phyloP scores from a whole-genome alignment of 2,797 vertebrate genomes.

The Salmo trutta region DNA sequence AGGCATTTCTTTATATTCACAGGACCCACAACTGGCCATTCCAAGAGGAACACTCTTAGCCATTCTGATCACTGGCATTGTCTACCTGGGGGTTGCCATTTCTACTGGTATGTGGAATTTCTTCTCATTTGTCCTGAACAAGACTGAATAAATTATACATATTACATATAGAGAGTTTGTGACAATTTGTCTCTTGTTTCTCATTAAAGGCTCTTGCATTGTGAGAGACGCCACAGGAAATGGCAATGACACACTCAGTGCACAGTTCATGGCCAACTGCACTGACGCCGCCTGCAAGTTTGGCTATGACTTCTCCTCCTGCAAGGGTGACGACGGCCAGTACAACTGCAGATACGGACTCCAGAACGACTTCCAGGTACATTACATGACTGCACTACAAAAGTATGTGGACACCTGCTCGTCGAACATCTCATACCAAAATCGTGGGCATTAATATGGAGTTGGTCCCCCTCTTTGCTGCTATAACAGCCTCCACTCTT shows the following conservation, averaged over 20 bases:
- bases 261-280: slow-evolving; percentile 78
- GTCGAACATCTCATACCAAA: no score
- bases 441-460: no score
- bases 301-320: slow-evolving; percentile 89
- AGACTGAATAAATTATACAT: background rate
- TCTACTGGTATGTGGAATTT: slow-evolving; percentile 83
- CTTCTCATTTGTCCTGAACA: background rate
- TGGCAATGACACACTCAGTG: slow-evolving; percentile 73
- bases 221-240: slow-evolving; percentile 90
- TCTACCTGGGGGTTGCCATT: slow-evolving; percentile 91
- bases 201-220: slow-evolving; percentile 87
- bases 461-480: no score
- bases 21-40: slow-evolving; percentile 97
- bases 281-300: slow-evolving; percentile 85
- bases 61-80: slow-evolving; percentile 92
- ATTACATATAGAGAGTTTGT: background rate
- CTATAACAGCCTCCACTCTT: no score
- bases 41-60: slow-evolving; percentile 96
- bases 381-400: no score
- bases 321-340: slow-evolving; percentile 39
- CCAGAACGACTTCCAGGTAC: slow-evolving; percentile 87
- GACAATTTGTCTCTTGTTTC: slow-evolving; percentile 12
- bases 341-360: slow-evolving; percentile 80
- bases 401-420: no score
- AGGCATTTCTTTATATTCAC: slow-evolving; percentile 39